phyloP scores from a whole-genome alignment of 2,113 vertebrate species.

The Penelope pileata region DNA sequence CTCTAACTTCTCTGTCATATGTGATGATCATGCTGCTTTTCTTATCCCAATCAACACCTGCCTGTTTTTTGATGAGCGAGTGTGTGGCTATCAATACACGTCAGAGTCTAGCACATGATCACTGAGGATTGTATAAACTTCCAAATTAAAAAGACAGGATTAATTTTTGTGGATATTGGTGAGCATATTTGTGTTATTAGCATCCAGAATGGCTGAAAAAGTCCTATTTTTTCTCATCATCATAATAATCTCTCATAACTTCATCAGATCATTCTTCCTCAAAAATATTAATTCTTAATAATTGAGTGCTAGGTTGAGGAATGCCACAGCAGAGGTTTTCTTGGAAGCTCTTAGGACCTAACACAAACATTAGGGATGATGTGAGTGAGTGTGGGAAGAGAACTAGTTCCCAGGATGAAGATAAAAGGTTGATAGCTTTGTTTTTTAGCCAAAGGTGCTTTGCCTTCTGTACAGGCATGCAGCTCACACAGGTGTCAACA shows the following conservation, averaged over 20 bases:
- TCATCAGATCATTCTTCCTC: neutral
- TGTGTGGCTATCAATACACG: neutral
- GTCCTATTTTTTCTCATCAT: neutral
- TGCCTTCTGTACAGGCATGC: neutral
- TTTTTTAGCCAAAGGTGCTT: neutral
- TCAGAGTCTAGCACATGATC: neutral
- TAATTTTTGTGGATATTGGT: neutral
- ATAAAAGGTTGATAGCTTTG: neutral
- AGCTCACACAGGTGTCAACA: neutral
- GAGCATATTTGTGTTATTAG: neutral
- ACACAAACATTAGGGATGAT: neutral
- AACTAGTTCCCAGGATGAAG: neutral
- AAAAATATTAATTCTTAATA: neutral
- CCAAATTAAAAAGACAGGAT: neutral
- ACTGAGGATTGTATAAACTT: neutral
- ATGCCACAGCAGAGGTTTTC: neutral
- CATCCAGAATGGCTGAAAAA: neutral
- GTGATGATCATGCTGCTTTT: neutral
- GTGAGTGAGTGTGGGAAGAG: neutral
- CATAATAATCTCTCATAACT: neutral
- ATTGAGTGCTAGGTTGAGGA: neutral
- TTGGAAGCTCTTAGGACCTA: neutral
- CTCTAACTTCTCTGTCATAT: neutral
- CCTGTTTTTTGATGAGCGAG: neutral
- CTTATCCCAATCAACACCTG: neutral